phyloP scores from a whole-genome alignment of 2,888 invertebrate species.

The Saturnia japonica region DNA sequence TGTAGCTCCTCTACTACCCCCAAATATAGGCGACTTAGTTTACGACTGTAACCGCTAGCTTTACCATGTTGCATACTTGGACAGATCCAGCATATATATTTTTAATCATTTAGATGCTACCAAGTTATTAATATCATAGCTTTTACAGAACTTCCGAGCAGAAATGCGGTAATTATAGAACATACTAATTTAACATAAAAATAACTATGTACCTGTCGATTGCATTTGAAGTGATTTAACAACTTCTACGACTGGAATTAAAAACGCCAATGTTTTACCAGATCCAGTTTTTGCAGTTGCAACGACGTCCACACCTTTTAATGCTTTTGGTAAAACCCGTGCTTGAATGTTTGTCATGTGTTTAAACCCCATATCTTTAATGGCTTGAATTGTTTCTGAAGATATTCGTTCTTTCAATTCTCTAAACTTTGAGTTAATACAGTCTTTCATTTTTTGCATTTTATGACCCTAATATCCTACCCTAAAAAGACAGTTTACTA shows the following conservation, averaged over 20 bases:
- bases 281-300: constrained; percentile 98
- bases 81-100: no score
- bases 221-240: constrained; percentile 76
- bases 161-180: no score
- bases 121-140: no score
- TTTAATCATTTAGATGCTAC: no score
- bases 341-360: constrained; percentile 97
- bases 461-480: background rate
- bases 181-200: constrained; percentile 5
- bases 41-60: no score
- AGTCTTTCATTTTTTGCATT: constrained; percentile 27
- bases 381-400: constrained; percentile 87
- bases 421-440: constrained; percentile 69
- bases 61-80: no score
- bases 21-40: no score
- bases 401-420: constrained; percentile 84
- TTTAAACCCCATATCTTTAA: constrained; percentile 93
- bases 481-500: background rate
- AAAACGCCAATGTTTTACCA: constrained; percentile 97
- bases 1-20: no score
- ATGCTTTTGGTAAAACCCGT: constrained; percentile 90
- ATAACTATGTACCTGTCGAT: constrained; percentile 38
- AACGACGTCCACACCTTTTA: constrained; percentile 95
- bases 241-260: constrained; percentile 95
- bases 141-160: no score